Conservation (phyloP, 2,888 invertebrate genomes). For the Drosophila mimica region DNA sequence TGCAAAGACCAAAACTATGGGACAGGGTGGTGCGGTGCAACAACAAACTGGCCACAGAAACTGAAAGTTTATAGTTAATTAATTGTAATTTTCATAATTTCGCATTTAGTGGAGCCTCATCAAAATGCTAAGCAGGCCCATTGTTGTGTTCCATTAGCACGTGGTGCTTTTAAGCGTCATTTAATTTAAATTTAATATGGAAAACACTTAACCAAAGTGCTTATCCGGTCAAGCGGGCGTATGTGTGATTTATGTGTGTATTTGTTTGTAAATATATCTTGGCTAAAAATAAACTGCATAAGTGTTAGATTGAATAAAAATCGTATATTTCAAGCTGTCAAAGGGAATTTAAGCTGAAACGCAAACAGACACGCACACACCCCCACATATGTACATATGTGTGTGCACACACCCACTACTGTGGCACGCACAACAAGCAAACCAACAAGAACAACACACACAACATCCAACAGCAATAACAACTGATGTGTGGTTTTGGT, state of each 20-base stretch:
- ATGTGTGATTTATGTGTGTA: slow-evolving; percentile 28
- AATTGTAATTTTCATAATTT: slow-evolving; percentile 41
- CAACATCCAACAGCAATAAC: slow-evolving; percentile 25
- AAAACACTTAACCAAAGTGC: slow-evolving; percentile 46
- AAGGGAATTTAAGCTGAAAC: slow-evolving; percentile 66
- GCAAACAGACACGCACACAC: slow-evolving; percentile 50
- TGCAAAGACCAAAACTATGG: slow-evolving; percentile 39
- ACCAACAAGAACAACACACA: slow-evolving; percentile 21
- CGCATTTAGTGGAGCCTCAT: slow-evolving; percentile 35
- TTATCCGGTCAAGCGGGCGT: slow-evolving; percentile 27
- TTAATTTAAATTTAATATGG: slow-evolving; percentile 28
- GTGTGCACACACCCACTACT: slow-evolving; percentile 14
- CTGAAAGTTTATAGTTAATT: slow-evolving; percentile 67
- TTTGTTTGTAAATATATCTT: slow-evolving; percentile 8
- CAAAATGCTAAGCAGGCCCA: slow-evolving; percentile 31
- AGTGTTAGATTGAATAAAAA: slow-evolving; percentile 70
- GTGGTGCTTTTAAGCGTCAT: slow-evolving; percentile 18
- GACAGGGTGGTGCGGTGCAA: background rate
- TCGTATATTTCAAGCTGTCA: slow-evolving; percentile 70
- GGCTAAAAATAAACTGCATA: slow-evolving; percentile 44
- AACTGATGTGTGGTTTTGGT: slow-evolving; percentile 76
- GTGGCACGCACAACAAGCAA: slow-evolving; percentile 15
- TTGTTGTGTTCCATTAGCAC: slow-evolving; percentile 12
- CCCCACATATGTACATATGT: slow-evolving; percentile 17
- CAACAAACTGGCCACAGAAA: slow-evolving; percentile 39